phyloP scores from a whole-genome alignment of 2,113 vertebrate species.

The Tupaia tana region DNA sequence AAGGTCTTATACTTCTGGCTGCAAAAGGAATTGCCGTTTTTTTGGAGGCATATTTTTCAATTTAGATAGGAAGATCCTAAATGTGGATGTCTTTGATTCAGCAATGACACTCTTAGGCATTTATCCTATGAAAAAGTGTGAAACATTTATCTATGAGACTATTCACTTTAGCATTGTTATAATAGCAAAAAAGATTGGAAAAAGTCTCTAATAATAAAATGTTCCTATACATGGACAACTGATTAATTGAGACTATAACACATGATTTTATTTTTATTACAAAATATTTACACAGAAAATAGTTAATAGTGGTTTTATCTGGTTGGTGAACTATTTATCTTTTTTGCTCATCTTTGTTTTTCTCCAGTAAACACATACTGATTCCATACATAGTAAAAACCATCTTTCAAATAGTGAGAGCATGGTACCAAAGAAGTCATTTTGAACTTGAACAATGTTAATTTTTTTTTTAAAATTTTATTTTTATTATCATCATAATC shows the following conservation, averaged over 20 bases:
- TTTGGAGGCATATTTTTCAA: not conserved
- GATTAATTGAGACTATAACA: not conserved
- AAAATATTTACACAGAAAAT: not conserved
- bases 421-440: not conserved
- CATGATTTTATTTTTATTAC: not conserved
- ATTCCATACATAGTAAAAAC: not conserved
- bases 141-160: not conserved
- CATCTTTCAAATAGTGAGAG: not conserved
- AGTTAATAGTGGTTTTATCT: not conserved
- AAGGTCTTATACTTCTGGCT: not conserved
- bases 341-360: not conserved
- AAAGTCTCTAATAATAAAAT: not conserved
- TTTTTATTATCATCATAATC: no score
- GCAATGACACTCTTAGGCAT: not conserved
- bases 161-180: not conserved
- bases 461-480: no score
- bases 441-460: not conserved
- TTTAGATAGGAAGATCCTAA: conserved; percentile 20
- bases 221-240: not conserved
- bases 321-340: not conserved
- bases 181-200: not conserved
- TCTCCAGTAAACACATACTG: not conserved
- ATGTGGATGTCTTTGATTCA: not conserved
- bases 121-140: not conserved
- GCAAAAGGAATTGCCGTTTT: not conserved